Evolutionary conservation across 2,888 invertebrate species (phyloP), one percentile per base, ranked within the genome.

Genomic region (Phymatocera aterrima): DNA sequence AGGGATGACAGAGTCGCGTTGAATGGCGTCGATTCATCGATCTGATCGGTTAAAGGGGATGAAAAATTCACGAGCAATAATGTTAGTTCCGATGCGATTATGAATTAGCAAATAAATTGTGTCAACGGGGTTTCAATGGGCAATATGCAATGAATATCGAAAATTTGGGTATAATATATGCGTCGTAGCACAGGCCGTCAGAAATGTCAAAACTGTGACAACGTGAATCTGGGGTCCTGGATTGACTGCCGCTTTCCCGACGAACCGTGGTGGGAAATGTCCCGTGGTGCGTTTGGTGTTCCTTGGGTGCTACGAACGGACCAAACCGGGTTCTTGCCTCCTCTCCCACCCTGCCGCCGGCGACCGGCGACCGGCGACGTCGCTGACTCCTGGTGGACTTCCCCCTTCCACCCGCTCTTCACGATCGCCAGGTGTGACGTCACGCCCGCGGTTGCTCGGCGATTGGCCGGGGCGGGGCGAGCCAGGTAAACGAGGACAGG

Each of bases 401-500:
- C 64, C 79, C 84, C 84, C 86, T 83, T 82, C 85, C 82, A 81
- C 54, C 34, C 46, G 54, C 81, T 75, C 79, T 79, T 3, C 12
- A 34, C 78, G 79, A 79, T 83, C 54, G 77, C 80, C 81, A 80
- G 46, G 54, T 60, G 46, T 84, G 88, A 88, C 89, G 88, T 88
- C 88, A 87, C 78, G 77, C 78, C 77, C 77, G 77, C 82, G 79
- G 77, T 65, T 64, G 78, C 40, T 48, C 83, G 82, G 83, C 85
- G 83, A 88, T 89, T 89, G 89, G 89, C 86, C 85, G 87, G 87
- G 89, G 89, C 88, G 89, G 87, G 84, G 88, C 89, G 80, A 83
- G 40, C 82, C 84, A 81, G 84, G 83, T 84, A 82, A 89, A 87
- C 83, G 88, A 86, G 83, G 89, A 88, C 85, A 90, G 88, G 88